Percentiles rank a stretch among this genome's conserved stretches.
phyloP scores from a whole-genome alignment of 2,113 vertebrate species.

The Mobula birostris region DNA sequence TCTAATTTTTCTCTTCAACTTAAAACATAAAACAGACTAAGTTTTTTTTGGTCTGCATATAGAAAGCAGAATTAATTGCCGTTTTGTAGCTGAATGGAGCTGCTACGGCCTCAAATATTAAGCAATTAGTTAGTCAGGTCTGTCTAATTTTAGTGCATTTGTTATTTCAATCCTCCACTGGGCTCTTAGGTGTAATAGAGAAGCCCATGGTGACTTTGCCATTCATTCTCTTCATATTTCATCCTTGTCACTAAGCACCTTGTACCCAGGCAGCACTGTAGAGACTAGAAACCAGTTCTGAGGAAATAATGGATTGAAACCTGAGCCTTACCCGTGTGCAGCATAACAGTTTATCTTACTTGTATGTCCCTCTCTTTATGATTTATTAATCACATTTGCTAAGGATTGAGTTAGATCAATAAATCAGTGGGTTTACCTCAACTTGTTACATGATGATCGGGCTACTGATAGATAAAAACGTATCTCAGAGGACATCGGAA shows the following conservation, averaged over 20 bases:
- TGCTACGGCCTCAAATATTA: background rate
- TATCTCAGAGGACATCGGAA: background rate
- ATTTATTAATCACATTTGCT: constrained; percentile 18
- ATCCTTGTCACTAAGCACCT: background rate
- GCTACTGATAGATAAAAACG: background rate
- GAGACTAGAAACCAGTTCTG: background rate
- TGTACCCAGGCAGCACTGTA: background rate
- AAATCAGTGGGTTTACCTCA: constrained; percentile 19
- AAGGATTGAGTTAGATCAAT: background rate
- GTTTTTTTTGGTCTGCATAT: background rate
- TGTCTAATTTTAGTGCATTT: background rate
- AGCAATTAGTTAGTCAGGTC: background rate
- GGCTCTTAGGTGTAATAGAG: background rate
- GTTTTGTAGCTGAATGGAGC: background rate
- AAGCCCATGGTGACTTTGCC: background rate
- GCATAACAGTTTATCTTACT: constrained; percentile 16
- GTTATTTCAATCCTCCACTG: background rate
- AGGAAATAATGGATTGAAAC: constrained; percentile 23
- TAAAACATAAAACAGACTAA: background rate
- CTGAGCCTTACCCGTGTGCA: background rate
- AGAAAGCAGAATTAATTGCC: background rate
- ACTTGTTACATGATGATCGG: background rate
- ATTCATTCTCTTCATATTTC: background rate
- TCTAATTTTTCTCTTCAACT: background rate
- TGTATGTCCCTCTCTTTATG: background rate